Evolutionary conservation across 64 coral and sea anemone genomes (phyloP), one percentile per base, ranked within the genome.

Genomic region (Anthopleura sola): DNA sequence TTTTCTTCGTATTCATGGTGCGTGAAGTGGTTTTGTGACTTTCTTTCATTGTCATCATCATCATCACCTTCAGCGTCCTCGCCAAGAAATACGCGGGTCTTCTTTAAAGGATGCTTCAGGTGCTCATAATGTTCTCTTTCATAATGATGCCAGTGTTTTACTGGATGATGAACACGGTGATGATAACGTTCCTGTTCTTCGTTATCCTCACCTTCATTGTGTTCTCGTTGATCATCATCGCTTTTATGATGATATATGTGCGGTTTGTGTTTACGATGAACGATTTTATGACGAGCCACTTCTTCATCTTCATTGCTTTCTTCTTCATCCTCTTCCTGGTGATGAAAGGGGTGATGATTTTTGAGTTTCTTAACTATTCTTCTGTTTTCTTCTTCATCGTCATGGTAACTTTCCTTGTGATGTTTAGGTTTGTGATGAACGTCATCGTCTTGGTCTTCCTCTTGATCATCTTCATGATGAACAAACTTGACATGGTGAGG

Each of bases 81-180:
- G 34, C 94, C 94, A 38, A 97, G 66, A 81, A 97, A 92, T 19
- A 92, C 94, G n/a, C 71, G 84, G 48, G 60, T 84, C 40, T 90
- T 71, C 29, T 71, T 33, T 7, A 49, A 34, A 37, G 21, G n/a
- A 36, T 37, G 33, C 49, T 75, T 89, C 24, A 68, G 29, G 23
- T 17, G 47, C 1, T 9, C 15, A 53, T 54, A 31, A 47, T 40
- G 50, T 21, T 77, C 57, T 60, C n/a, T 24, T 44, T 48, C 44
- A 23, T 79, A 44, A 46, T 48, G 76, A 79, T 24, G 37, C 37
- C 44, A 48, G 7, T 44, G 38, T 79, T 79, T 40, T 2, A 47
- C 15, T 23, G 76, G 76, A 79, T 79, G 76, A 47, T 48, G 76
- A 13, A 79, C 47, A 26, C 28, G 82, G 55, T 83, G 82, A 83